phyloP scores from a whole-genome alignment of 2,888 invertebrate genomes.

The Vesta saturnalis region DNA sequence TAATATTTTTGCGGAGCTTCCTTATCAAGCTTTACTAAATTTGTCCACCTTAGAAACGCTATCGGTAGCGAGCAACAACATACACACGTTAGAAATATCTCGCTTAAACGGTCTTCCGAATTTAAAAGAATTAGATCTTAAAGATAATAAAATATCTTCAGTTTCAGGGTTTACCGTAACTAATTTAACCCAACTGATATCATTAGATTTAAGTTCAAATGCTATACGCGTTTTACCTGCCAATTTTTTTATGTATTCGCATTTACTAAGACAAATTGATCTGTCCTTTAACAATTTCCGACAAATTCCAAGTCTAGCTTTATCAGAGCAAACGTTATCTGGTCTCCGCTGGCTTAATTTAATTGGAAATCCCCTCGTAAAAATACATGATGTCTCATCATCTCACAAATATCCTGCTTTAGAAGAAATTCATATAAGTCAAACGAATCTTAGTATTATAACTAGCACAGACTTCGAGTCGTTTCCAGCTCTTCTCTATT shows the following conservation, averaged over 20 bases:
- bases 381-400: conserved; percentile 77
- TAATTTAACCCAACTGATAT: conserved; percentile 76
- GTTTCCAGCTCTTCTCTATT: conserved; percentile 79
- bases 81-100: conserved; percentile 78
- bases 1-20: conserved; percentile 79
- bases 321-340: conserved; percentile 79
- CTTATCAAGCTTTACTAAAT: conserved; percentile 81
- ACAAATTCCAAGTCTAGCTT: conserved; percentile 79
- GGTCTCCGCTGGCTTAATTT: conserved; percentile 81
- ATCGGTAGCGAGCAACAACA: conserved; percentile 73
- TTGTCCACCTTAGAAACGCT: conserved; percentile 78
- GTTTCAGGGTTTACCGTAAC: conserved; percentile 81
- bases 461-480: conserved; percentile 88
- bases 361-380: conserved; percentile 81
- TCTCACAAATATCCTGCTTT: conserved; percentile 79
- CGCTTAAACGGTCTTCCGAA: conserved; percentile 79
- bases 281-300: conserved; percentile 81
- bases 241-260: conserved; percentile 82
- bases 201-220: conserved; percentile 81
- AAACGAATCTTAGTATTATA: conserved; percentile 83
- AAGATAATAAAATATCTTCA: conserved; percentile 78
- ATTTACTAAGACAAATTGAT: conserved; percentile 77
- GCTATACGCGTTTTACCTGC: conserved; percentile 79
- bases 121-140: conserved; percentile 77
- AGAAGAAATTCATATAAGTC: conserved; percentile 82